These are phyloP conservation scores for Gobio occitaniae DNA, from an alignment of 2,797 vertebrate species.

Conservation along the genomic window DNA sequence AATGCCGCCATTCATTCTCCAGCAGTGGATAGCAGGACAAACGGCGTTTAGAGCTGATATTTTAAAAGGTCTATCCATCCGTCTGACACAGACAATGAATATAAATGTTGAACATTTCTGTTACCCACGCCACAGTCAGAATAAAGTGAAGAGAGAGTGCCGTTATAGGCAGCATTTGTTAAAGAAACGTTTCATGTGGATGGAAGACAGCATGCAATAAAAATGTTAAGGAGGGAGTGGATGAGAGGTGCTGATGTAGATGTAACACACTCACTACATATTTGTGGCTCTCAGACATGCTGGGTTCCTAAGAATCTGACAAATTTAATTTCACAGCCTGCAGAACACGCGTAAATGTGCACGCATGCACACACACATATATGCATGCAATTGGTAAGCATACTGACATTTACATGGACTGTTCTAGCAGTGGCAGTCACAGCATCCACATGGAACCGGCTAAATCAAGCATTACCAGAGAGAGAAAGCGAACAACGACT, in stretches of 20 bases:
- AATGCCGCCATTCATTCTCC: slow-evolving; percentile 44
- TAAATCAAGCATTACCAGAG: slow-evolving; percentile 64
- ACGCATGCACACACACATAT: background rate
- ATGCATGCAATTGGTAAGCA: slow-evolving; percentile 79
- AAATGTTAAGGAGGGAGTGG: slow-evolving; percentile 63
- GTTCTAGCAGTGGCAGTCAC: slow-evolving; percentile 77
- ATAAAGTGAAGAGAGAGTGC: slow-evolving; percentile 23
- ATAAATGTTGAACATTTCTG: slow-evolving; percentile 25
- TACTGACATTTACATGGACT: slow-evolving; percentile 84
- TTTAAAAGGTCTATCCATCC: slow-evolving; percentile 54
- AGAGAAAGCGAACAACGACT: slow-evolving; percentile 36
- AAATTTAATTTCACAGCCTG: slow-evolving; percentile 91
- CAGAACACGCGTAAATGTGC: slow-evolving; percentile 75
- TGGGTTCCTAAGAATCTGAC: slow-evolving; percentile 84
- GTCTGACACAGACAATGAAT: slow-evolving; percentile 35
- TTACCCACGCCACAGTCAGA: slow-evolving; percentile 6
- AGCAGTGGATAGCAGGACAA: background rate
- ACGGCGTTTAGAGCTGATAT: background rate
- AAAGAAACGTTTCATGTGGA: background rate
- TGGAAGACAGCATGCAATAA: slow-evolving; percentile 21
- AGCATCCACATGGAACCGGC: slow-evolving; percentile 73
- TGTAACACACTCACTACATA: slow-evolving; percentile 73
- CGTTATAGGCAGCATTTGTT: slow-evolving; percentile 17
- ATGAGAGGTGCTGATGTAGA: slow-evolving; percentile 69
- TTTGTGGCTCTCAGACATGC: slow-evolving; percentile 44